Evolutionary conservation across 2,888 invertebrate genomes (phyloP).

Genomic region (Dolomedes plantarius): DNA sequence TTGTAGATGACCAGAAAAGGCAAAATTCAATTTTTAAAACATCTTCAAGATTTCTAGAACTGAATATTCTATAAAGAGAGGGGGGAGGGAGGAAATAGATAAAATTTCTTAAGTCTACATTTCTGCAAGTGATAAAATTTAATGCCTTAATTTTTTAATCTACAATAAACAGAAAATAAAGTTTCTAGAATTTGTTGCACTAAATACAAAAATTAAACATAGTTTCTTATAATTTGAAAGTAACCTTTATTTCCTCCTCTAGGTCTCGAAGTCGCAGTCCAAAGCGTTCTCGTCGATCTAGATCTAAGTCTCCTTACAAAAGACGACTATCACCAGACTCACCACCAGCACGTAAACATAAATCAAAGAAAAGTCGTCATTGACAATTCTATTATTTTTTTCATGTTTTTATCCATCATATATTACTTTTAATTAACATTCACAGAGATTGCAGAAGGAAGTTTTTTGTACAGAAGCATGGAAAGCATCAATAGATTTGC

Average conservation of each 20-base stretch:
- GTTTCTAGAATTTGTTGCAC: too few relatives aligned
- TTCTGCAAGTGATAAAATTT: too few relatives aligned
- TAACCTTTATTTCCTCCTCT: conserved; percentile 10
- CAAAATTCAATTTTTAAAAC: too few relatives aligned
- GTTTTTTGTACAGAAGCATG: conserved; percentile 3
- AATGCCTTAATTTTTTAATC: too few relatives aligned
- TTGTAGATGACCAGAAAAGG: too few relatives aligned
- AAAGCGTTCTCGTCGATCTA: conserved; percentile 66
- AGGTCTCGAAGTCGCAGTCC: conserved; percentile 73
- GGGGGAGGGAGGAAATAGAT: too few relatives aligned
- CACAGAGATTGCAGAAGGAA: background rate
- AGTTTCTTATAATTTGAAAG: too few relatives aligned
- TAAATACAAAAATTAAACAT: too few relatives aligned
- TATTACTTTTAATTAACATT: conserved; percentile 4
- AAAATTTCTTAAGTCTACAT: too few relatives aligned
- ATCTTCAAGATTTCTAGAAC: too few relatives aligned
- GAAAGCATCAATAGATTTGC: background rate
- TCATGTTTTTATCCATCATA: background rate
- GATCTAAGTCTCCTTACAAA: conserved; percentile 72
- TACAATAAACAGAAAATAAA: too few relatives aligned
- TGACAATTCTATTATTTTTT: conserved; percentile 35
- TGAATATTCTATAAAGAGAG: too few relatives aligned
- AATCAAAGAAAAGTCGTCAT: conserved; percentile 73
- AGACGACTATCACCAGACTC: conserved; percentile 63
- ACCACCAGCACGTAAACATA: conserved; percentile 72